Evolutionary conservation across 37 sponge, comb jelly and placozoan species (phyloP), one percentile per base, ranked within the genome.

Genomic region (Crambe crambe): DNA sequence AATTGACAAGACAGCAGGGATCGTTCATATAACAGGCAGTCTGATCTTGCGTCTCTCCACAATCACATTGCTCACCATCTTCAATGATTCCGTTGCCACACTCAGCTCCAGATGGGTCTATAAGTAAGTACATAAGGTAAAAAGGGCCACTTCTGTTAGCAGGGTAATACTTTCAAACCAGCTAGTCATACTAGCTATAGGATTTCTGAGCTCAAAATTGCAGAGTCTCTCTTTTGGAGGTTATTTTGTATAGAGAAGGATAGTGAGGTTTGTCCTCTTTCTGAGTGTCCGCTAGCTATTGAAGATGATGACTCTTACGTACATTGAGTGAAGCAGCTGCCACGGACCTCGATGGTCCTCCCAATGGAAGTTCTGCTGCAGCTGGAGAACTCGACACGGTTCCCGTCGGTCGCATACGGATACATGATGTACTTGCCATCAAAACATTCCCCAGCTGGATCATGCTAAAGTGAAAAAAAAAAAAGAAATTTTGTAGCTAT

Each of bases 81-180:
- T 93, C 90, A 1, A 89, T 68, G 2, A 93, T 62, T 2, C 94
- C 94, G 75, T 93, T 93, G 37, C 94, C 94, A 83, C 94, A 93
- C 73, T 70, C 83, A 12, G 73, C 60, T 1, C 34, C 23, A 5
- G 2, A 9, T 29, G 90, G 90, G n/a, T 20, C 90, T 89, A 41
- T 1, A 34, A 25, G n/a, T n/a, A n/a, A n/a, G n/a, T n/a, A n/a
- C 2, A 82, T 3, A 35, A n/a, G n/a, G n/a, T n/a, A n/a, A n/a
- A n/a, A n/a, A n/a, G n/a, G n/a, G n/a, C n/a, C n/a, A n/a, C n/a
- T n/a, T n/a, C n/a, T n/a, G n/a, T n/a, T n/a, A n/a, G n/a, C n/a
- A n/a, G n/a, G n/a, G n/a, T n/a, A n/a, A n/a, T n/a, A n/a, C n/a
- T n/a, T n/a, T n/a, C n/a, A n/a, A n/a, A n/a, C n/a, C n/a, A n/a